Evolutionary conservation across 2,113 vertebrate genomes (phyloP).

Genomic region (Daboia siamensis): DNA sequence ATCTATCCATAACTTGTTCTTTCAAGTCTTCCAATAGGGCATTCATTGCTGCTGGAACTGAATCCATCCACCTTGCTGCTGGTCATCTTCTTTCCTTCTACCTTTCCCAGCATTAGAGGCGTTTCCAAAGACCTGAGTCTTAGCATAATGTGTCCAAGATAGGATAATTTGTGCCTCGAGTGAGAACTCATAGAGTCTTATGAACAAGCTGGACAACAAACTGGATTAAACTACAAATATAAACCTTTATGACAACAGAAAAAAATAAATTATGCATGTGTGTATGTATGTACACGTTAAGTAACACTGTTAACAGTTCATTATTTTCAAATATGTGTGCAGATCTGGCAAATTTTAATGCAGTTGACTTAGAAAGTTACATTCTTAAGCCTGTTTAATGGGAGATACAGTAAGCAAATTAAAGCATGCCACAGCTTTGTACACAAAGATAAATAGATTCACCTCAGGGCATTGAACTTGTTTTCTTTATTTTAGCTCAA

Average conservation of each 20-base stretch:
- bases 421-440: background rate
- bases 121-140: background rate
- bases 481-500: slow-evolving; percentile 1
- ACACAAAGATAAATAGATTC: background rate
- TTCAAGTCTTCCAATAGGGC: background rate
- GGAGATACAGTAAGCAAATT: background rate
- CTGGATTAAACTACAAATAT: background rate
- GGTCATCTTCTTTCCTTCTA: background rate
- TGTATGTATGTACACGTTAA: background rate
- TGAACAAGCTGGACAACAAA: background rate
- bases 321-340: background rate
- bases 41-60: background rate
- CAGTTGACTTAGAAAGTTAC: background rate
- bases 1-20: background rate
- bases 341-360: background rate
- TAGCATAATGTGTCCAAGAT: background rate
- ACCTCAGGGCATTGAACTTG: background rate
- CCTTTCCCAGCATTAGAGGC: background rate
- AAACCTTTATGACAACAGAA: background rate
- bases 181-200: background rate
- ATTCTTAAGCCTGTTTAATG: background rate
- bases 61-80: background rate
- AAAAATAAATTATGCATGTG: background rate
- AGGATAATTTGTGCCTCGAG: background rate
- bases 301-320: background rate